Evolutionary conservation across 1,140 invertebrate genomes (phyloP), one percentile per base, ranked within the genome.

Genomic region (Neodiprion virginianus): DNA sequence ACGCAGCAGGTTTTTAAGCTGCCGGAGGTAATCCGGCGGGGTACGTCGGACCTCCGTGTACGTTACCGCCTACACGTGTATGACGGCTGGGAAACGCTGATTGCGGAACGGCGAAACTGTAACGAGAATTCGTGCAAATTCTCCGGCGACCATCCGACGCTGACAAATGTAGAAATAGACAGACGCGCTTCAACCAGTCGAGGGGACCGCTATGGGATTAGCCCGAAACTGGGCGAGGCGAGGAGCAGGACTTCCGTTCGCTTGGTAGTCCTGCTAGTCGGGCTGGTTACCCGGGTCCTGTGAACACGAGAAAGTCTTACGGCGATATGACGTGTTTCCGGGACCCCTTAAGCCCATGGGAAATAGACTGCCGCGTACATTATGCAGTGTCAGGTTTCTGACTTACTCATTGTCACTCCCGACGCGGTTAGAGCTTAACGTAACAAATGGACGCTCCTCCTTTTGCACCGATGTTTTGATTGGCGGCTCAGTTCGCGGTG

Each of bases 321-420:
- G 28, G 28, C 28, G 28, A 17, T 61, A 61, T 61, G 53, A 61
- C 53, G 53, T 61, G 53, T 61, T 61, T 61, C 53, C 11, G n/a
- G 28, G 40, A 48, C 61, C 49, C 12, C 66, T 68, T 50, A 40
- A 48, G 48, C 72, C 72, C 66, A n/a, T 73, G 72, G 72, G 72
- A 68, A 67, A 73, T 68, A 23, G 72, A 8, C 53, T 17, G 8
- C 12, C 5, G 11, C 17, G 48, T n/a, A 48, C 47, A 48, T 67
- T 73, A 73, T 73, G 72, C 65, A n/a, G 23, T 17, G 72, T 73
- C 72, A 73, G 72, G 61, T 7, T 67, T 50, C 67, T 68, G 40
- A 73, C 49, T 73, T 73, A 73, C 61, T 53, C 11, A 67, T 61
- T 67, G 28, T 73, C 10, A 40, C 3, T 68, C 21, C 40, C 23